These are phyloP conservation scores for Monopis laevigella DNA, from an alignment of 2,888 invertebrate genomes.

Conservation along the genomic window DNA sequence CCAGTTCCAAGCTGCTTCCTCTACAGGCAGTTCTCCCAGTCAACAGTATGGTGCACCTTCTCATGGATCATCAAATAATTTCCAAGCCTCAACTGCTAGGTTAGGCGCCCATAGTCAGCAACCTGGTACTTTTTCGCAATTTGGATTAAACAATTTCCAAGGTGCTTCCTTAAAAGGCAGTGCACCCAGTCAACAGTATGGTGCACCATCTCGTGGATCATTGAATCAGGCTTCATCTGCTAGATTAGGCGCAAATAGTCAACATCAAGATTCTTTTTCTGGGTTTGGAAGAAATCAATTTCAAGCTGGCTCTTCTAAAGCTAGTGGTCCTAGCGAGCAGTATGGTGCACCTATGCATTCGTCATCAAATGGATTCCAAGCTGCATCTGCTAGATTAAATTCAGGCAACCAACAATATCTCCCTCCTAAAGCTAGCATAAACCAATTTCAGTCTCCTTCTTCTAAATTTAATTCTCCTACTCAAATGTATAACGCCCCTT, in stretches of 20 bases:
- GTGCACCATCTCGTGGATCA: background rate
- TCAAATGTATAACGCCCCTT: background rate
- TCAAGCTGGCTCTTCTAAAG: background rate
- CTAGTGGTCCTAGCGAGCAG: background rate
- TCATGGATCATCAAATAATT: no score
- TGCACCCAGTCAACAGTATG: background rate
- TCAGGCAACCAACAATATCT: background rate
- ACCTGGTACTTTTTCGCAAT: no score
- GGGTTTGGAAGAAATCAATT: background rate
- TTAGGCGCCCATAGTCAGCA: no score
- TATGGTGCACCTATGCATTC: background rate
- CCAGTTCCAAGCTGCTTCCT: background rate
- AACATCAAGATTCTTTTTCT: background rate
- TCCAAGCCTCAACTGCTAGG: no score
- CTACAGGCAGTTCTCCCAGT: background rate
- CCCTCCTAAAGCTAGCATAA: background rate
- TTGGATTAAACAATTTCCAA: no score
- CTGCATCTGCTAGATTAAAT: background rate
- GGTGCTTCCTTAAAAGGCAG: no score
- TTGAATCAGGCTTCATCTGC: background rate
- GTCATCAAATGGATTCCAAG: background rate
- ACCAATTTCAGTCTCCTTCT: background rate
- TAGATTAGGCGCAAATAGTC: background rate
- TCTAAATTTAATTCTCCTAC: background rate
- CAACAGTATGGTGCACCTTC: constrained; percentile 2